phyloP scores from a whole-genome alignment of 2,113 vertebrate genomes.

The Montifringilla adamsi region DNA sequence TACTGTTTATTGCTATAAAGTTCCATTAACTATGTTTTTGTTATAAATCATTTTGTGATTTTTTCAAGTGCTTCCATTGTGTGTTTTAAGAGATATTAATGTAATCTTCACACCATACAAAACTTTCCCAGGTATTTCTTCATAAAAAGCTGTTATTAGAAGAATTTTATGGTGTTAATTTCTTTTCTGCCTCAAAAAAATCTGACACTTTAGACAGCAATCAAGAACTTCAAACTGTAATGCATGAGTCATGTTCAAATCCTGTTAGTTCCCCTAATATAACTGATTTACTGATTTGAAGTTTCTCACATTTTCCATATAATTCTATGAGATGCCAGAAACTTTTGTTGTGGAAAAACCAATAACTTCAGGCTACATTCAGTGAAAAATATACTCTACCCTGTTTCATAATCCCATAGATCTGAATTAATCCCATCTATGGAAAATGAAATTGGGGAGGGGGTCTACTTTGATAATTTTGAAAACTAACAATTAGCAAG shows the following conservation, averaged over 20 bases:
- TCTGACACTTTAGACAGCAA: conserved; percentile 4
- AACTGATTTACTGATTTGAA: not conserved
- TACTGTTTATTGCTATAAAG: not conserved
- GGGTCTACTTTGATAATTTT: not conserved
- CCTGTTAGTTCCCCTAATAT: not conserved
- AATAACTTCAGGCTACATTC: not conserved
- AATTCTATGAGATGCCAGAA: not conserved
- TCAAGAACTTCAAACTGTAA: conserved; percentile 18
- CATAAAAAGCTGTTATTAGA: not conserved
- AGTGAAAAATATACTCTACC: not conserved
- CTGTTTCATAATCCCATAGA: not conserved
- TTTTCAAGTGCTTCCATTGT: not conserved
- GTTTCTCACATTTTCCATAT: not conserved
- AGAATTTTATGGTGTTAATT: not conserved
- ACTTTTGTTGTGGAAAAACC: not conserved
- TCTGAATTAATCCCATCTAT: not conserved
- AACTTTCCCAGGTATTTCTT: not conserved
- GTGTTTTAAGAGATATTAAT: not conserved
- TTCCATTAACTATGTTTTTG: not conserved
- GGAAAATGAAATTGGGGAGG: not conserved
- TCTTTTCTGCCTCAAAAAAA: not conserved
- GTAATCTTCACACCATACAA: not conserved
- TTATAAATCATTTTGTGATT: not conserved
- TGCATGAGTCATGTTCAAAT: conserved; percentile 24
- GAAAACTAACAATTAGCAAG: not conserved